Evolutionary conservation across 2,113 vertebrate genomes (phyloP).

Genomic region (Anarhynchus alexandrinus): DNA sequence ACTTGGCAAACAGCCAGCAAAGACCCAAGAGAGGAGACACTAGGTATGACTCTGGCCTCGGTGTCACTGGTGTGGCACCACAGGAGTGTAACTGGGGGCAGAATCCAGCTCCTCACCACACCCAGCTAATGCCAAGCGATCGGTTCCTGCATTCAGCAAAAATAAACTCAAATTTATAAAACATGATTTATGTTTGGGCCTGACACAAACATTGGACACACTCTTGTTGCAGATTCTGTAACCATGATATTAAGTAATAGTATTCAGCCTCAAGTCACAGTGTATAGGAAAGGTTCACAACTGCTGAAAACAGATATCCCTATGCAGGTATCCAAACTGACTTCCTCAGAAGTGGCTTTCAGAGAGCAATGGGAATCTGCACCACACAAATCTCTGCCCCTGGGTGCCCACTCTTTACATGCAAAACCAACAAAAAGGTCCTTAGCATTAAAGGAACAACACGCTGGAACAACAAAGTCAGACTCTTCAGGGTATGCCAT

Average conservation of each 20-base stretch:
- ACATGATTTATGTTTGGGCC: background rate
- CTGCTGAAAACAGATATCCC: background rate
- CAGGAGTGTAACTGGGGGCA: background rate
- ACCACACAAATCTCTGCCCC: background rate
- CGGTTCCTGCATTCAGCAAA: background rate
- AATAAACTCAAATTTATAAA: background rate
- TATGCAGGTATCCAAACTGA: background rate
- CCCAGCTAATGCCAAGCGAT: background rate
- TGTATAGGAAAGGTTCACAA: too few relatives aligned
- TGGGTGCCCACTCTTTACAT: background rate
- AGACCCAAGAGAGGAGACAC: background rate
- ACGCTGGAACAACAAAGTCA: background rate
- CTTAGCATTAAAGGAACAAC: background rate
- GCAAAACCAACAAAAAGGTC: background rate
- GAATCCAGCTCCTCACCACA: background rate
- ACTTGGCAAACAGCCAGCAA: background rate
- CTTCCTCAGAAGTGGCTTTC: background rate
- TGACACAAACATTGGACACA: background rate
- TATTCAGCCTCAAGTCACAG: background rate
- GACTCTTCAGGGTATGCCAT: background rate
- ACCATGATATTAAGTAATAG: background rate
- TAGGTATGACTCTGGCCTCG: background rate
- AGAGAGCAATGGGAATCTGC: background rate
- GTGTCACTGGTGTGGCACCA: background rate
- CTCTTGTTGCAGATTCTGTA: background rate